Base-by-base conservation (phyloP, 2,888 invertebrate species). In the Molanna angustata region DNA sequence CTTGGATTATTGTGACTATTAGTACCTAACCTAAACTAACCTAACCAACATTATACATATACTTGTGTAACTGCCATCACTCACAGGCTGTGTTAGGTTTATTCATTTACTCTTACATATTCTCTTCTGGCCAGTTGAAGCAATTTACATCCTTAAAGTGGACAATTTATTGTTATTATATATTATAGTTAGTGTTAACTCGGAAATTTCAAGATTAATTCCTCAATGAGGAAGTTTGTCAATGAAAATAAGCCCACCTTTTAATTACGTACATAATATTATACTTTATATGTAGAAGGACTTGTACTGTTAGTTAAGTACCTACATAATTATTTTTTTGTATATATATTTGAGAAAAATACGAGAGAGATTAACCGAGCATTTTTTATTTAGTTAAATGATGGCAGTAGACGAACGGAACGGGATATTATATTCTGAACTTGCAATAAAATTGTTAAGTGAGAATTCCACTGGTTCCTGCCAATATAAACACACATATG, bases 211-310 rank as follows among this genome's bases (percentile, higher is more conserved):
- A n/a, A n/a, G n/a, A n/a, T n/a, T n/a, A n/a, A n/a, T n/a, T n/a
- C n/a, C n/a, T n/a, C n/a, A n/a, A n/a, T n/a, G n/a, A n/a, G n/a
- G n/a, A n/a, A n/a, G n/a, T n/a, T n/a, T n/a, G 21, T 44, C 53
- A 48, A 53, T 49, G 50, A 32, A 49, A 50, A 39, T 49, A 46
- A 58, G 43, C 59, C 59, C 59, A 59, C 59, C 59, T 59, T 56
- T 49, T 54, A 47, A 48, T 51, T 44, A 13, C 40, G 22, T 58
- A 58, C 48, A 53, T 54, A n/a, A n/a, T n/a, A n/a, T n/a, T n/a
- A n/a, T n/a, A n/a, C n/a, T n/a, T n/a, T n/a, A n/a, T n/a, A 54
- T 50, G 52, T 20, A 33, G 41, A 41, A 41, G 44, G 42, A 50
- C 31, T 27, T 31, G 18, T 40, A n/a, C n/a, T n/a, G n/a, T n/a